A percentile compares a stretch with the other conserved stretches of the same genome.
Conservation (phyloP, 2,113 vertebrate species). For the Neofelis nebulosa region DNA sequence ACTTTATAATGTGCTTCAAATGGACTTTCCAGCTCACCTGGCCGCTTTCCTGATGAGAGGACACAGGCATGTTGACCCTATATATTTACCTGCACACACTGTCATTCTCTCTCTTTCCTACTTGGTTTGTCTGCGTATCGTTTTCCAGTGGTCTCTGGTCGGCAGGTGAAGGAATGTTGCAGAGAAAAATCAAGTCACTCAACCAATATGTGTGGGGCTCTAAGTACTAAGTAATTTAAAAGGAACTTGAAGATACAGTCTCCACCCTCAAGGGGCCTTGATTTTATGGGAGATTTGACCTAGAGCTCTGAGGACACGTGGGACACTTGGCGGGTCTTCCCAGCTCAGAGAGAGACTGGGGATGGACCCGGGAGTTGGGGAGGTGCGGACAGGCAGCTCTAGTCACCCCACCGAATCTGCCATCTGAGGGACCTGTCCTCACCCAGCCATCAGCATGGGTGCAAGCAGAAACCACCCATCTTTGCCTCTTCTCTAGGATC, state of each 20-base stretch:
- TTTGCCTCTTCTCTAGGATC: background rate
- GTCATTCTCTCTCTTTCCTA: background rate
- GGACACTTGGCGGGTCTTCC: background rate
- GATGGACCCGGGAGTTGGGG: background rate
- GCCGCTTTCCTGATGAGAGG: background rate
- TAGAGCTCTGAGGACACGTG: background rate
- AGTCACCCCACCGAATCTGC: rapidly evolving
- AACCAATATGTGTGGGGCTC: background rate
- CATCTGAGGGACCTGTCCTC: background rate
- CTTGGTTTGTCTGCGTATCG: background rate
- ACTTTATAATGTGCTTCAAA: no score
- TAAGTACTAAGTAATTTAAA: background rate
- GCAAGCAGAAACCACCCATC: background rate
- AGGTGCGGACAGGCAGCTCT: no score
- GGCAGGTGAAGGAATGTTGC: background rate
- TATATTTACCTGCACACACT: background rate
- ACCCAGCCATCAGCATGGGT: background rate
- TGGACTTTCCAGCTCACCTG: background rate
- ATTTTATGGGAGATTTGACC: background rate
- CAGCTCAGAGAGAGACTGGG: background rate
- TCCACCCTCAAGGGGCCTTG: background rate
- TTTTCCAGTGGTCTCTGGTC: background rate
- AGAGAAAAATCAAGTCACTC: background rate
- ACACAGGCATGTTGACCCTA: background rate
- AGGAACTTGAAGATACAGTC: background rate